These are phyloP conservation scores for Urocynchramus pylzowi DNA, from an alignment of 2,113 vertebrate genomes.

Conservation along the genomic window DNA sequence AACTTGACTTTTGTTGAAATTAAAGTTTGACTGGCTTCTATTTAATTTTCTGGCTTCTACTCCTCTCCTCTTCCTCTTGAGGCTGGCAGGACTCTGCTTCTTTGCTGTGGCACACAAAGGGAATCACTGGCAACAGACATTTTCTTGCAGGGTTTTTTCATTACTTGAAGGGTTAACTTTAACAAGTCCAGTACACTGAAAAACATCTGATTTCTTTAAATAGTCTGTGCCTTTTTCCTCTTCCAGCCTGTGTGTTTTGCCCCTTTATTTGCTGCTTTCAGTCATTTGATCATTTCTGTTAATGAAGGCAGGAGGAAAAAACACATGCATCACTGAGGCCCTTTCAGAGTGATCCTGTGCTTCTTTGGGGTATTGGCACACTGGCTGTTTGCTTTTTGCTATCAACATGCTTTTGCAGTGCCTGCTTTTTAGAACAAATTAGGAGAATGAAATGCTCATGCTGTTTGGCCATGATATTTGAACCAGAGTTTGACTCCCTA, in stretches of 20 bases:
- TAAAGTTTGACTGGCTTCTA: background rate
- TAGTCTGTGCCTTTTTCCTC: background rate
- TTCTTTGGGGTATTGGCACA: background rate
- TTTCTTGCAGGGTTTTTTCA: background rate
- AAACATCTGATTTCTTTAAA: background rate
- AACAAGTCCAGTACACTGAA: background rate
- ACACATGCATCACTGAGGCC: background rate
- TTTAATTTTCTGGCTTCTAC: background rate
- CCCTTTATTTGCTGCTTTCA: background rate
- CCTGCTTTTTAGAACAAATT: background rate
- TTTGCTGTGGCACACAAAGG: background rate
- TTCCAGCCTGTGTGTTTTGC: background rate
- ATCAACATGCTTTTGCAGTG: background rate
- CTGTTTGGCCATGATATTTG: background rate
- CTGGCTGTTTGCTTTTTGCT: background rate
- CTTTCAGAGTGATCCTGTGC: background rate
- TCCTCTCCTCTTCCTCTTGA: background rate
- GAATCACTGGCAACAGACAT: background rate
- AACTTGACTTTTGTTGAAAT: background rate
- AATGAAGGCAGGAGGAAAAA: background rate
- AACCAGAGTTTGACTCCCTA: background rate
- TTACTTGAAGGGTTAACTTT: background rate
- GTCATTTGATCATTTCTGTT: background rate
- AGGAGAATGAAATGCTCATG: background rate
- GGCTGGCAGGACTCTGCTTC: background rate